Evolutionary conservation across 2,888 invertebrate species (phyloP).

Genomic region (Oegoconia quadripuncta): DNA sequence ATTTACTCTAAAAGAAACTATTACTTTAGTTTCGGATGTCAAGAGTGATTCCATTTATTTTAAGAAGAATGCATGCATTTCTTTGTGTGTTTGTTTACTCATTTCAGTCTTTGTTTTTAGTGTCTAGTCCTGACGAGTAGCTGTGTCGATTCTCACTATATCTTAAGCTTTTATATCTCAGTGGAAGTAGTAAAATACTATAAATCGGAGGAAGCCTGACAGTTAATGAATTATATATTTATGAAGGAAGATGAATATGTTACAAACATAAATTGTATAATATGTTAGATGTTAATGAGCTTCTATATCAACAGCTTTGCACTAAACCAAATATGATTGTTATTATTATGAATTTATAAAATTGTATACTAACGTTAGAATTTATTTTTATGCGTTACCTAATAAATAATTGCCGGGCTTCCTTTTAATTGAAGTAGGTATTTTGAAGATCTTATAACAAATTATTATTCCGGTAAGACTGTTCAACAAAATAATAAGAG

Average conservation of each 20-base stretch:
- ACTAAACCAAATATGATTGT: slow-evolving; percentile 71
- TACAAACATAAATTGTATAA: slow-evolving; percentile 23
- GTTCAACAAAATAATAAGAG: not conserved
- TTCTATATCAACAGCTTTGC: slow-evolving; percentile 57
- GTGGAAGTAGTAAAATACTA: no score
- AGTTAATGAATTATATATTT: slow-evolving; percentile 24
- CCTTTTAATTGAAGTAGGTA: slow-evolving; percentile 30
- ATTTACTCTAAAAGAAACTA: slow-evolving; percentile 50
- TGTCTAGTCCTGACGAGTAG: slow-evolving; percentile 73
- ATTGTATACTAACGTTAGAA: slow-evolving; percentile 22
- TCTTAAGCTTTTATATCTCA: slow-evolving; percentile 57
- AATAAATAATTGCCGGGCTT: slow-evolving; percentile 53
- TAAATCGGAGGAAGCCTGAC: slow-evolving; percentile 50
- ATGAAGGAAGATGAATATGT: slow-evolving; percentile 8
- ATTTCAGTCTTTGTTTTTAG: slow-evolving; percentile 65
- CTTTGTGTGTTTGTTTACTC: slow-evolving; percentile 74
- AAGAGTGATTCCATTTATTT: slow-evolving; percentile 76
- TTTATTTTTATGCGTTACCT: slow-evolving; percentile 24
- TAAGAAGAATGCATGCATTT: slow-evolving; percentile 78
- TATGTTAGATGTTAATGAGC: slow-evolving; percentile 35
- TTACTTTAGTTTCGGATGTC: slow-evolving; percentile 61
- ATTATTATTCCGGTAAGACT: slow-evolving; percentile 7
- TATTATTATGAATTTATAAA: slow-evolving; percentile 31
- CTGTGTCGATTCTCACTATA: slow-evolving; percentile 67
- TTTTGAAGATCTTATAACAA: not conserved